A percentile compares a stretch with the other conserved stretches of the same genome.
Evolutionary conservation across 2,888 invertebrate genomes (phyloP).

Genomic region (Amphimallon solstitiale): DNA sequence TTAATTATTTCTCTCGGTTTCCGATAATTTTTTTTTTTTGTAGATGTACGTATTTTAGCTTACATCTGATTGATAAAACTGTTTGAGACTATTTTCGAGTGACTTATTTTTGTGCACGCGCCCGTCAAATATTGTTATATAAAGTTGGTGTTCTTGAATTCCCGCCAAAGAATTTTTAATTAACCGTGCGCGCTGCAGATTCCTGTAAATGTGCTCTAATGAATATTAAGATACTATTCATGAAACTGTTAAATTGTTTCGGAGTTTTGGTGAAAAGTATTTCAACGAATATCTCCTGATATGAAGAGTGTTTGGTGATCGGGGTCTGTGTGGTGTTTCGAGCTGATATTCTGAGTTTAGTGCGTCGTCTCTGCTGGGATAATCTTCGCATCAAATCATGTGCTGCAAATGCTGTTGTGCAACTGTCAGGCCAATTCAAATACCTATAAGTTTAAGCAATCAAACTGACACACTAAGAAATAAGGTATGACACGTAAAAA

Average conservation of each 20-base stretch:
- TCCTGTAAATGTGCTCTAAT: conserved; percentile 35
- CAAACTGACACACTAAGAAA: conserved; percentile 79
- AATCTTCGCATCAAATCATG: conserved; percentile 11
- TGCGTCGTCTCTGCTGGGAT: neutral
- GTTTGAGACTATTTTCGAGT: conserved; percentile 17
- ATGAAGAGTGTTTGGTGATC: conserved; percentile 10
- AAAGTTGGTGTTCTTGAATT: conserved; percentile 35
- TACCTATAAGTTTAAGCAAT: conserved; percentile 79
- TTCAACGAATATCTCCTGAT: neutral
- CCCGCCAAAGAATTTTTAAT: conserved; percentile 27
- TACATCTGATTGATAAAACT: no score
- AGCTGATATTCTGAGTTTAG: neutral
- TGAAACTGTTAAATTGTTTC: conserved; percentile 45
- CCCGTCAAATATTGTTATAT: conserved; percentile 29
- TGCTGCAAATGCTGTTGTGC: conserved; percentile 74
- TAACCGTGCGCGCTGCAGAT: conserved; percentile 11
- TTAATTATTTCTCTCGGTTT: no score
- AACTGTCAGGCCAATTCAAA: conserved; percentile 75
- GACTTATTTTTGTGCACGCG: conserved; percentile 26
- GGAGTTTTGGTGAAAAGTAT: conserved; percentile 31
- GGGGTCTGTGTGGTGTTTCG: neutral
- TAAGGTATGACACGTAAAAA: conserved; percentile 59
- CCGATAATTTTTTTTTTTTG: no score
- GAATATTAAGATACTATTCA: conserved; percentile 47
- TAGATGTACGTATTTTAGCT: no score